Base-by-base conservation (phyloP, 64 coral and sea anemone genomes). In the Anthopleura sola region DNA sequence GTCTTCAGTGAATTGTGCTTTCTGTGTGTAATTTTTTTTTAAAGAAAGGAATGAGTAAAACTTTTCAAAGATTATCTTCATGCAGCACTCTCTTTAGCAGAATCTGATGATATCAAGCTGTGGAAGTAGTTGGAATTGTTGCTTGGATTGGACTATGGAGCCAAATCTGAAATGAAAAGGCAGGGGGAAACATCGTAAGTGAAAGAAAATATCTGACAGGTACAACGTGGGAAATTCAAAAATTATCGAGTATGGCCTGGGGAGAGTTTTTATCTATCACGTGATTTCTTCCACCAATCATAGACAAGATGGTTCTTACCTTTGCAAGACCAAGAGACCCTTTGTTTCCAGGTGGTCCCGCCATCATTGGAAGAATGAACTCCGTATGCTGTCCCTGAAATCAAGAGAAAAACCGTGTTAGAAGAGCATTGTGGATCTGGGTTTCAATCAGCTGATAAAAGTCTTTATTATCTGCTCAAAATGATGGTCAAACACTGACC, bases 251-350 rank as follows among this genome's bases (percentile, higher is more conserved):
- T 3, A 44, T 44, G 1, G 40, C 2, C 0, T 44, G 40, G 50
- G 50, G 50, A 53, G 23, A 24, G 58, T 8, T 44, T 44, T 44
- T 44, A 44, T 44, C 4, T 44, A 21, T 5, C 55, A 10, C 58
- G 21, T 62, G 24, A 3, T 71, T 16, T 32, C 28, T 71, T 29
- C 9, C 2, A 71, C 66, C 66, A 71, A 71, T 71, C 31, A 36
- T 34, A 71, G 28, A 71, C 66, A 32, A 71, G 66, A 14, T 15
- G n/a, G 6, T 11, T 62, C 58, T 62, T 71, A 36, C 66, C 66
- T 71, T 71, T 71, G 28, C 66, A 71, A 71, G 66, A 71, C 66
- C 66, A 71, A n/a, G 66, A 32, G 66, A 71, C 66, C 11, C 66
- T 71, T 15, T 11, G n/a, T 0, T 4, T 71, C 66, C 66, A 71